Evolutionary conservation across 53 echinoderm and acorn worm species (phyloP), one percentile per base, ranked within the genome.

Genomic region (Pentamera pediparva): DNA sequence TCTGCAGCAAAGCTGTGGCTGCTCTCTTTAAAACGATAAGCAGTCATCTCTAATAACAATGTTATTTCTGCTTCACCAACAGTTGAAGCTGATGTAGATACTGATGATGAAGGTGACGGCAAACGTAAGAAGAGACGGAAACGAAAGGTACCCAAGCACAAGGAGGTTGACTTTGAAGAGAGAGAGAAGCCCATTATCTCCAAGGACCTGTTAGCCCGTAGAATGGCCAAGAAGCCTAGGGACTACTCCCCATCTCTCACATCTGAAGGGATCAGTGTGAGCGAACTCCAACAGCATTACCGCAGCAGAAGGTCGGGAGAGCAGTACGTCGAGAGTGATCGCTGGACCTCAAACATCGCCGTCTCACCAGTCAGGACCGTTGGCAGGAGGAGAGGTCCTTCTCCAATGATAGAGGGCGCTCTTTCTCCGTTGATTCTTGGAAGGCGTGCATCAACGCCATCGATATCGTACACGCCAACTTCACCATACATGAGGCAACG

Each of bases 41-140:
- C n/a, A n/a, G n/a, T n/a, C n/a, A n/a, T n/a, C n/a, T n/a, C n/a
- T n/a, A n/a, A n/a, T n/a, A n/a, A n/a, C n/a, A n/a, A n/a, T 55
- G 26, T 17, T 57, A 15, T 4, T 57, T 26, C 21, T 27, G 13
- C 6, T 70, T 34, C 8, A 13, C 35, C 56, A 63, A 22, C 67
- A 89, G 89, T 86, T 57, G 90, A 86, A 69, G 86, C 89, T 69
- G 90, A 86, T 79, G 79, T 85, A 40, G 87, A 91, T 61, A 83
- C 91, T 6, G 89, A 84, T 45, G 89, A 82, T 32, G 89, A 89
- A 32, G 81, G 52, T 32, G 84, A 84, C 18, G 58, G 78, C 9
- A 67, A 39, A 28, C 67, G 73, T 54, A 52, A 54, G 20, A 56
- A 73, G 54, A 39, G 73, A 10, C 35, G 54, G 54, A 39, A 39